phyloP scores from a whole-genome alignment of 2,113 vertebrate genomes.

The Dasypus novemcinctus region DNA sequence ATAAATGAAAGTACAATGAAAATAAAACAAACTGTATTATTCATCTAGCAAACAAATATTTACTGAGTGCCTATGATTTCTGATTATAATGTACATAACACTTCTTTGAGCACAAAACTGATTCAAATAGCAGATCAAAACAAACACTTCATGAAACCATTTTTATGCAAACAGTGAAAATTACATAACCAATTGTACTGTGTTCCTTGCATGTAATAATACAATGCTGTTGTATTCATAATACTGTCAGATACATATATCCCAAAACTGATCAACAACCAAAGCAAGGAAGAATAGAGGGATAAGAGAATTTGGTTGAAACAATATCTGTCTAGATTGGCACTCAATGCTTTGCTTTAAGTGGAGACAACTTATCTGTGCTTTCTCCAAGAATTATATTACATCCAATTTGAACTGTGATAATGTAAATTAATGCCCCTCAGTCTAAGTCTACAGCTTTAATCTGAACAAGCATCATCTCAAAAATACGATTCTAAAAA shows the following conservation, averaged over 20 bases:
- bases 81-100: not conserved
- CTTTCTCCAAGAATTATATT: not conserved
- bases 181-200: not conserved
- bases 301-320: not conserved
- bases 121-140: not conserved
- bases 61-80: not conserved
- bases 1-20: not conserved
- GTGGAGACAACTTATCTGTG: not conserved
- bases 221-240: not conserved
- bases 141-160: not conserved
- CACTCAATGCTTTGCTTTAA: not conserved
- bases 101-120: not conserved
- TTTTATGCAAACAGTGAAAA: slow-evolving; percentile 23
- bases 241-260: not conserved
- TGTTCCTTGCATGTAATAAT: not conserved
- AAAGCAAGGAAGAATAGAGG: not conserved
- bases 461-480: not conserved
- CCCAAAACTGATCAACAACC: not conserved
- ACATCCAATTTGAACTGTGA: not conserved
- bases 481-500: not conserved
- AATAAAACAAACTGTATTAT: not conserved
- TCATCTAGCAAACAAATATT: not conserved
- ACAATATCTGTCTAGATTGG: not conserved
- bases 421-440: not conserved
- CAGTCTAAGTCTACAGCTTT: not conserved